Evolutionary conservation across 2,113 vertebrate species (phyloP).

Genomic region (Argyrosomus japonicus): DNA sequence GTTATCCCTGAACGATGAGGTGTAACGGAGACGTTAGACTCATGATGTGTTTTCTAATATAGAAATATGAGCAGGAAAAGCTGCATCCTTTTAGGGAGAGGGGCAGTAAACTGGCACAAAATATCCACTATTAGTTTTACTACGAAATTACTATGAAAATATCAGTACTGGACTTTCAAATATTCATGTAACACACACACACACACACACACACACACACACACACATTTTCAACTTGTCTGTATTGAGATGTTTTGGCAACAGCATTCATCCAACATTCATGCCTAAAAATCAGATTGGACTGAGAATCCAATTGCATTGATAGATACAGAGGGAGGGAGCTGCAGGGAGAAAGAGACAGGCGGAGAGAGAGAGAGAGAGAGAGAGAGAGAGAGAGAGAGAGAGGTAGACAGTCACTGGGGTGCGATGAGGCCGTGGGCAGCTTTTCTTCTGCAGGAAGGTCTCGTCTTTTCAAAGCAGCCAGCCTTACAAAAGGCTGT

Average conservation of each 20-base stretch:
- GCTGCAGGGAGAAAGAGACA: neutral
- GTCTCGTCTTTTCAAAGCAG: conserved; percentile 68
- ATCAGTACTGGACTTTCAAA: neutral
- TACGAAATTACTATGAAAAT: conserved; percentile 7
- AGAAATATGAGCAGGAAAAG: neutral
- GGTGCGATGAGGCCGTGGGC: conserved; percentile 22
- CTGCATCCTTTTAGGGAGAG: neutral
- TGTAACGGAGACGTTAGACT: neutral
- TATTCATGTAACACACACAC: neutral
- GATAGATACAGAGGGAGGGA: conserved; percentile 23
- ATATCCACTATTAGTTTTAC: neutral
- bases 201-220: neutral
- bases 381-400: conserved; percentile 8
- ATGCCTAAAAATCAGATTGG: conserved; percentile 29
- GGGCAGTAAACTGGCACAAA: neutral
- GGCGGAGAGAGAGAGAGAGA: conserved; percentile 1
- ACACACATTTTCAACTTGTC: neutral
- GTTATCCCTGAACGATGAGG: neutral
- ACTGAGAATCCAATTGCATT: conserved; percentile 29
- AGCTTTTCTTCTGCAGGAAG: conserved; percentile 53
- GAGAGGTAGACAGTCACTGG: neutral
- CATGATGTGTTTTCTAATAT: neutral
- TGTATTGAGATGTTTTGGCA: conserved; percentile 20
- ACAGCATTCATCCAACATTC: conserved; percentile 33
- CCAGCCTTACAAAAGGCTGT: conserved; percentile 66